These are phyloP conservation scores for Sorex fumeus DNA, from an alignment of 2,113 vertebrate species.

Conservation along the genomic window DNA sequence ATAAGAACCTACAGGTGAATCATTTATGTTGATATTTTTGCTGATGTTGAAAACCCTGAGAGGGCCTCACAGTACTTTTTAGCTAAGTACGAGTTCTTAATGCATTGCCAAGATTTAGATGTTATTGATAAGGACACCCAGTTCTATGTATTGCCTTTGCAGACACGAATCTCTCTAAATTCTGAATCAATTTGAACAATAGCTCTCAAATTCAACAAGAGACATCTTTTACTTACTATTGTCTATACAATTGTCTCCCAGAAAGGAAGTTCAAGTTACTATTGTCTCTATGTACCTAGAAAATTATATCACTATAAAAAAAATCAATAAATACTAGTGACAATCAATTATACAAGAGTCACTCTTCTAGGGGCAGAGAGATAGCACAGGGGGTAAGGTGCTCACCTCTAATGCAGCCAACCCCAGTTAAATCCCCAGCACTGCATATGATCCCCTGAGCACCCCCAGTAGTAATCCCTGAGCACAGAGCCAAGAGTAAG, in stretches of 20 bases:
- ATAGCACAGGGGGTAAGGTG: no score
- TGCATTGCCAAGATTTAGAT: no score
- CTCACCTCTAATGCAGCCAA: no score
- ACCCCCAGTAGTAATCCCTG: no score
- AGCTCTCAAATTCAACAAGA: neutral
- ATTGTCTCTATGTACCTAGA: neutral
- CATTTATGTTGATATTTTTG: neutral
- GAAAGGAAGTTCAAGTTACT: neutral
- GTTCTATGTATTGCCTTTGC: neutral
- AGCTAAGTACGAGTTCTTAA: no score
- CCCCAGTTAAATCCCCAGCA: no score
- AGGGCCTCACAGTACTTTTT: neutral
- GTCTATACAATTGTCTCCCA: neutral
- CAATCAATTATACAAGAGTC: neutral
- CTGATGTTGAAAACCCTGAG: neutral
- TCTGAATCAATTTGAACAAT: neutral
- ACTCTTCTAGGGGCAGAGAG: neutral
- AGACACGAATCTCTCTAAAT: neutral
- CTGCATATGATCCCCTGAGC: no score
- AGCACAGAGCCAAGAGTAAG: no score
- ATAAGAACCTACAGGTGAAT: conserved; percentile 94
- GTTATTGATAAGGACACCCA: conserved; percentile 3
- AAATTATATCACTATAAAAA: neutral
- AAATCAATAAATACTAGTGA: neutral
- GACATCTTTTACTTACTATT: neutral